phyloP scores from a whole-genome alignment of 2,888 invertebrate genomes.

The Lacanobia oleracea region DNA sequence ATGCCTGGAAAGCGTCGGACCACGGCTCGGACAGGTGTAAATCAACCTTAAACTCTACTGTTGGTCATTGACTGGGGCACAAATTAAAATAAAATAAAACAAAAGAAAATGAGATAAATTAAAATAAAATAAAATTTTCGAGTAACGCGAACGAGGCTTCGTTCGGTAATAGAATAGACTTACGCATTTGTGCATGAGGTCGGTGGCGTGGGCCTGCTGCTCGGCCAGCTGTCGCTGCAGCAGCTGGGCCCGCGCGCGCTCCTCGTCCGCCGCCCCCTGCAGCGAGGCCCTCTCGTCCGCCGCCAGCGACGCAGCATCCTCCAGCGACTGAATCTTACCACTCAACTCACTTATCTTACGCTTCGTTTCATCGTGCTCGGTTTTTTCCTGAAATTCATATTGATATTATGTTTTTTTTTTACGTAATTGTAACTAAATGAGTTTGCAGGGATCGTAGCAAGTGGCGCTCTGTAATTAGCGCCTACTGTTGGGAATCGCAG shows the following conservation, averaged over 20 bases:
- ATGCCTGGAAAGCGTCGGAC: too few relatives aligned
- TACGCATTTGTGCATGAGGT: conserved; percentile 91
- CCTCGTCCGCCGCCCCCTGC: conserved; percentile 83
- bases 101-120: too few relatives aligned
- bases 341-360: conserved; percentile 71
- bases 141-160: too few relatives aligned
- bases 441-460: too few relatives aligned
- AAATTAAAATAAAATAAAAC: too few relatives aligned
- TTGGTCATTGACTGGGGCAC: too few relatives aligned
- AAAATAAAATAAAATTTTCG: too few relatives aligned
- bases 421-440: too few relatives aligned
- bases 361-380: conserved; percentile 78
- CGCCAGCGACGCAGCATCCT: conserved; percentile 73
- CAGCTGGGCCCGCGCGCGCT: conserved; percentile 78
- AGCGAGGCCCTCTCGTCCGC: conserved; percentile 80
- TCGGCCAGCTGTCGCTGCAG: conserved; percentile 90
- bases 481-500: too few relatives aligned
- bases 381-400: conserved; percentile 77
- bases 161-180: conserved; percentile 60
- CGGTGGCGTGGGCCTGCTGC: conserved; percentile 87
- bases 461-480: too few relatives aligned
- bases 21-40: too few relatives aligned
- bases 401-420: neutral
- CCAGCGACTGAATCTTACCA: conserved; percentile 73
- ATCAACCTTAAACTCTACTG: too few relatives aligned